Percentiles rank a stretch among this genome's conserved stretches.
These are phyloP conservation scores for Parauchenoglanis ngamensis DNA, from an alignment of 2,797 vertebrate genomes.

Conservation along the genomic window DNA sequence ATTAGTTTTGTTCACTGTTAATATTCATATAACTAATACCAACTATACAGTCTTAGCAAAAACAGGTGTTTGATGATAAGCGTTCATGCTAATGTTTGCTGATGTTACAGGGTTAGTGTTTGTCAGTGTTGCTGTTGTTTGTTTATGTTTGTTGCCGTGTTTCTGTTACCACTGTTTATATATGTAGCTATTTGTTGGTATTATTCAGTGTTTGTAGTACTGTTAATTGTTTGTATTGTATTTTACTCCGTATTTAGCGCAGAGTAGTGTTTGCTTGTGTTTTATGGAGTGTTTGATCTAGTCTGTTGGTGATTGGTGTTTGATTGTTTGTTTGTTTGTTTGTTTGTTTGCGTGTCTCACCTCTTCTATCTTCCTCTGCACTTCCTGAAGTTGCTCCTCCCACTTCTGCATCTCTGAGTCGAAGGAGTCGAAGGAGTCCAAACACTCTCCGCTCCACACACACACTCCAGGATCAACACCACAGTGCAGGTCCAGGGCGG, in stretches of 20 bases:
- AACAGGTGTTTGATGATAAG: not conserved
- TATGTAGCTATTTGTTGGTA: not conserved
- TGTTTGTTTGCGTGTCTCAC: conserved; percentile 65
- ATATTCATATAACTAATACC: not conserved
- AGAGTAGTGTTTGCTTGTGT: not conserved
- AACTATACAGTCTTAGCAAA: not conserved
- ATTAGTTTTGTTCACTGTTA: not conserved
- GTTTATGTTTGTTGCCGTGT: not conserved
- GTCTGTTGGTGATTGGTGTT: not conserved
- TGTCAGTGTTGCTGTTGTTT: not conserved
- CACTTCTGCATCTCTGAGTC: conserved; percentile 96
- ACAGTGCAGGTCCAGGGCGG: conserved; percentile 84
- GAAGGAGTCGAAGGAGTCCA: conserved; percentile 88
- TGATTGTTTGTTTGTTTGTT: conserved; percentile 5
- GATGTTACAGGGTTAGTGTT: not conserved
- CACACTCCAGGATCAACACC: conserved; percentile 80
- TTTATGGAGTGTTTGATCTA: not conserved
- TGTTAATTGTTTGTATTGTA: not conserved
- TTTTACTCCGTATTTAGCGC: not conserved
- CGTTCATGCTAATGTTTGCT: not conserved
- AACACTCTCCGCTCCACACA: conserved; percentile 86
- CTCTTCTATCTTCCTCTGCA: conserved; percentile 97
- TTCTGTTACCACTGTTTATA: not conserved
- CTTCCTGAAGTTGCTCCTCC: conserved; percentile 95
- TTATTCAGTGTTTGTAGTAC: not conserved